These are phyloP conservation scores for Hypselothyrea guttata DNA, from an alignment of 2,888 invertebrate genomes.

Conservation along the genomic window DNA sequence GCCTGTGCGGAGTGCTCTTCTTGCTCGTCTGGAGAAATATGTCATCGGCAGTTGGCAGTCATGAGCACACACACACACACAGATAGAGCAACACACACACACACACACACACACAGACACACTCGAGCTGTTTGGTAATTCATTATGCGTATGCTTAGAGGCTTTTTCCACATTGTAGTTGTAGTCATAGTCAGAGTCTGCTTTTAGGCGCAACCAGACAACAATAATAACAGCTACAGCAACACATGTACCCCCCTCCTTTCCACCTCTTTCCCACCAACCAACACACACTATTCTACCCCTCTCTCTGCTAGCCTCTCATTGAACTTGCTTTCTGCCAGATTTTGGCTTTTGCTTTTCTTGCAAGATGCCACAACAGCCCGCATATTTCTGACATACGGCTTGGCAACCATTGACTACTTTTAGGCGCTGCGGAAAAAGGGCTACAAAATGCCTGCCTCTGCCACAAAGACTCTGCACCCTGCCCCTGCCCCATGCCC, in stretches of 20 bases:
- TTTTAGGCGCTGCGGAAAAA: slow-evolving; percentile 50
- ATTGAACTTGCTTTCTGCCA: slow-evolving; percentile 50
- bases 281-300: not conserved
- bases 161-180: slow-evolving; percentile 63
- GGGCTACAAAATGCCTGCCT: slow-evolving; percentile 56
- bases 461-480: not conserved
- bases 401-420: slow-evolving; percentile 35
- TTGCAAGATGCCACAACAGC: slow-evolving; percentile 64
- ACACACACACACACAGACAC: slow-evolving; percentile 16
- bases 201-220: slow-evolving; percentile 71
- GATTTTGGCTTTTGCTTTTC: slow-evolving; percentile 52
- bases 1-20: slow-evolving; percentile 3
- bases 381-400: slow-evolving; percentile 64
- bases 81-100: slow-evolving; percentile 16
- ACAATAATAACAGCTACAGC: slow-evolving; percentile 30
- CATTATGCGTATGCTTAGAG: slow-evolving; percentile 78
- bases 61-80: slow-evolving; percentile 28
- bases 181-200: slow-evolving; percentile 47
- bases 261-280: too few relatives aligned
- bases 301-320: slow-evolving; percentile 7
- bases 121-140: slow-evolving; percentile 66
- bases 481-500: not conserved
- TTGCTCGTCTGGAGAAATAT: slow-evolving; percentile 76
- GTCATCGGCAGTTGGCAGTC: slow-evolving; percentile 71
- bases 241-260: slow-evolving; percentile 13